Conservation (phyloP, 2,797 vertebrate genomes). For the Diceros bicornis region DNA sequence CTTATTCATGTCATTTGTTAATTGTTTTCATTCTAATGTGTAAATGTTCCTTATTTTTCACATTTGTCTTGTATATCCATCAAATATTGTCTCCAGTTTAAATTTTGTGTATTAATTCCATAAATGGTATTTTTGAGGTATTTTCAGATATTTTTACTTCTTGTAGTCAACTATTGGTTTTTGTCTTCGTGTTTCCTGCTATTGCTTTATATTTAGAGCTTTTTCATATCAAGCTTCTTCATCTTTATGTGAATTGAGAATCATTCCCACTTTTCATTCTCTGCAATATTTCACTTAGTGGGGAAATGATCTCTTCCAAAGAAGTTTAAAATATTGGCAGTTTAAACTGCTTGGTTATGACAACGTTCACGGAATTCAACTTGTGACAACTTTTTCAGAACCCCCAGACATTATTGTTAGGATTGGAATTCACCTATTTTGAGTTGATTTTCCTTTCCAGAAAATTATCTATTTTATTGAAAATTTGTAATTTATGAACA, state of each 20-base stretch:
- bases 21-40: neutral
- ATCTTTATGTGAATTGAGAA: neutral
- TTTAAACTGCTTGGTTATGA: neutral
- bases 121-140: neutral
- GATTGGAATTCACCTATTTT: neutral
- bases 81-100: neutral
- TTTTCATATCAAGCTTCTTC: neutral
- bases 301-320: neutral
- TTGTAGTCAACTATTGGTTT: neutral
- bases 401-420: neutral
- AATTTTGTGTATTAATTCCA: neutral
- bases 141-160: conserved; percentile 37
- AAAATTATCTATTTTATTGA: neutral
- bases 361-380: neutral
- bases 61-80: neutral
- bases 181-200: neutral
- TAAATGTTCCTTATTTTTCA: neutral
- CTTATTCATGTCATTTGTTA: neutral
- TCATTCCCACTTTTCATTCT: neutral
- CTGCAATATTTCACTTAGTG: neutral
- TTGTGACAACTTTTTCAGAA: neutral
- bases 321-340: neutral
- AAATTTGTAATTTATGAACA: conserved; percentile 22
- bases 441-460: neutral
- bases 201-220: neutral